phyloP scores from a whole-genome alignment of 2,797 vertebrate genomes.

The Anas bahamensis region DNA sequence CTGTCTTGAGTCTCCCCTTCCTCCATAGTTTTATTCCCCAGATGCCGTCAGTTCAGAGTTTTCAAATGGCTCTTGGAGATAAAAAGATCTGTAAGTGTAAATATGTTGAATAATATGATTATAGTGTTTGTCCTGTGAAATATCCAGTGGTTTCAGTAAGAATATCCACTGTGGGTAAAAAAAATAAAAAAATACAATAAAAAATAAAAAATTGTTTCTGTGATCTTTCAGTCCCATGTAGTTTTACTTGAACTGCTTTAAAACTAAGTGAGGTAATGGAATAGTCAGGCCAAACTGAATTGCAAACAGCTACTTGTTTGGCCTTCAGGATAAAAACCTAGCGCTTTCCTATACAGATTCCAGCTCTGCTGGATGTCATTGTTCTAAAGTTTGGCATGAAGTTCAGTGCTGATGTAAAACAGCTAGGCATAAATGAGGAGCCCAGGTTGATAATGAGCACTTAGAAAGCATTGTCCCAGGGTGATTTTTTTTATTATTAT shows the following conservation, averaged over 20 bases:
- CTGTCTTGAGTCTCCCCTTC: background rate
- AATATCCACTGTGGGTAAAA: background rate
- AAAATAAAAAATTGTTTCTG: background rate
- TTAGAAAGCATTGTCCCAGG: background rate
- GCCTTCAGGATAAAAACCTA: slow-evolving; percentile 24
- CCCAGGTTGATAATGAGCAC: slow-evolving; percentile 1
- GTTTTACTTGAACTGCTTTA: slow-evolving; percentile 7
- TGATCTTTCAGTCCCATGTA: background rate
- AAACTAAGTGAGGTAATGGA: slow-evolving; percentile 9
- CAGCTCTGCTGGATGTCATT: slow-evolving; percentile 36
- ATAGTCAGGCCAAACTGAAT: slow-evolving; percentile 28
- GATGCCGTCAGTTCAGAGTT: background rate
- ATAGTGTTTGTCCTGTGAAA: background rate
- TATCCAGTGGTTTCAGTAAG: background rate
- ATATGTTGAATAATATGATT: background rate
- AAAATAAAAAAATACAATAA: background rate
- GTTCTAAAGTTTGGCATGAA: slow-evolving; percentile 24
- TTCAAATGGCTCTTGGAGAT: background rate
- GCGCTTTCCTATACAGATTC: slow-evolving; percentile 30
- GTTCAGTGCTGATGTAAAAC: slow-evolving; percentile 24
- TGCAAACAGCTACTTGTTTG: slow-evolving; percentile 67
- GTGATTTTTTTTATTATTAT: background rate
- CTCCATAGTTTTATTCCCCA: background rate
- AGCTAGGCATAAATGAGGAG: slow-evolving; percentile 22
- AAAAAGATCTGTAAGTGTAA: background rate